phyloP scores from a whole-genome alignment of 2,113 vertebrate genomes.

The Anolis sagrei region DNA sequence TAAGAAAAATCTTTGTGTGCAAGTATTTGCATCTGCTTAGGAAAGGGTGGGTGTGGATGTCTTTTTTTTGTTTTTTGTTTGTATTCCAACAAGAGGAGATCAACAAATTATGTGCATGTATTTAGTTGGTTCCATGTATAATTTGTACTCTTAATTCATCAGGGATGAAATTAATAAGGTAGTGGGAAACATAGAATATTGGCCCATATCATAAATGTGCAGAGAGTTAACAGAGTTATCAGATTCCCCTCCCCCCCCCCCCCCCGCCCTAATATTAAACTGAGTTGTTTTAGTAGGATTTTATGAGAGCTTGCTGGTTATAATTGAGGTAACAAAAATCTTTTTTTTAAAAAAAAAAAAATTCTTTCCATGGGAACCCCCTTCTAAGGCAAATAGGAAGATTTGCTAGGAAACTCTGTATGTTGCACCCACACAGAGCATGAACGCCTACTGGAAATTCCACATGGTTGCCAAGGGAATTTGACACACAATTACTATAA shows the following conservation, averaged over 20 bases:
- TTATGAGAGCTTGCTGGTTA: background rate
- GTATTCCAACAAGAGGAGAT: too few relatives aligned
- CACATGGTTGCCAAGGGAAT: constrained; percentile 10
- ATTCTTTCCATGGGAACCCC: constrained; percentile 4
- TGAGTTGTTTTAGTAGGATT: background rate
- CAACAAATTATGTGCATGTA: background rate
- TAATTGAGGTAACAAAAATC: background rate
- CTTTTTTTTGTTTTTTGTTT: too few relatives aligned
- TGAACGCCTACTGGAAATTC: constrained; percentile 10
- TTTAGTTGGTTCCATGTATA: background rate
- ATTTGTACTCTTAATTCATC: background rate
- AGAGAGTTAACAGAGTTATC: too few relatives aligned
- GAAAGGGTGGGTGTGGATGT: background rate
- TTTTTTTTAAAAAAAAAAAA: too few relatives aligned
- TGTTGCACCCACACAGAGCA: background rate
- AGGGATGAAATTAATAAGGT: background rate
- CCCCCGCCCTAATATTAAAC: background rate
- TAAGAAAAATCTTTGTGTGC: too few relatives aligned
- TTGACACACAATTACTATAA: background rate
- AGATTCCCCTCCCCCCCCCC: too few relatives aligned
- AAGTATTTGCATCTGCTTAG: background rate
- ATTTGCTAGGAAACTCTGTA: background rate
- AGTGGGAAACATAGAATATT: background rate
- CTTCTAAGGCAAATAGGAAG: background rate
- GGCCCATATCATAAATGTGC: background rate